A percentile compares a stretch with the other conserved stretches of the same genome.
These are phyloP conservation scores for Sardinella longiceps DNA, from an alignment of 2,797 vertebrate species.

Conservation along the genomic window DNA sequence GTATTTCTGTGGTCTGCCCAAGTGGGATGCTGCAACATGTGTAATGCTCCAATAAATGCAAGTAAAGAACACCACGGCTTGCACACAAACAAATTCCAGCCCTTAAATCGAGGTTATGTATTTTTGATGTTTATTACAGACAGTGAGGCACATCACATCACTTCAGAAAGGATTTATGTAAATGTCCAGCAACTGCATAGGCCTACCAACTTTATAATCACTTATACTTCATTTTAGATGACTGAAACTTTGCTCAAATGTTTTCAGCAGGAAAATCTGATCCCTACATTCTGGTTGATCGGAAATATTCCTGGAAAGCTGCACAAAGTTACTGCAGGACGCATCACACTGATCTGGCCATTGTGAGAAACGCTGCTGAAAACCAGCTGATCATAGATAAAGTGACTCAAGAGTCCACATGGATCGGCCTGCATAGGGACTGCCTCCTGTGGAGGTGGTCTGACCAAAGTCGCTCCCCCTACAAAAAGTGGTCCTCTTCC, in stretches of 20 bases:
- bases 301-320: not conserved
- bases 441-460: not conserved
- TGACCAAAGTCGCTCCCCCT: not conserved
- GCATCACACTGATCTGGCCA: not conserved
- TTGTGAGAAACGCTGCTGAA: not conserved
- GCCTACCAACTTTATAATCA: too few relatives aligned
- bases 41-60: too few relatives aligned
- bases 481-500: not conserved
- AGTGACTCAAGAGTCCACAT: not conserved
- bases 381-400: not conserved
- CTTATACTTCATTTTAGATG: too few relatives aligned
- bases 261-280: not conserved
- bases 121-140: too few relatives aligned
- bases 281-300: not conserved
- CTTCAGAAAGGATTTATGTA: too few relatives aligned
- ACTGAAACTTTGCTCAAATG: not conserved
- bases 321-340: not conserved
- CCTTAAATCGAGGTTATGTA: too few relatives aligned
- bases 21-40: too few relatives aligned
- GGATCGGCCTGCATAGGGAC: not conserved
- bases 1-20: too few relatives aligned
- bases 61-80: too few relatives aligned
- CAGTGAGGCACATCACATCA: too few relatives aligned
- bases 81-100: too few relatives aligned
- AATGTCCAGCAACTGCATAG: too few relatives aligned